Base-by-base conservation (phyloP, 1,140 invertebrate species). In the Agrilus planipennis region DNA sequence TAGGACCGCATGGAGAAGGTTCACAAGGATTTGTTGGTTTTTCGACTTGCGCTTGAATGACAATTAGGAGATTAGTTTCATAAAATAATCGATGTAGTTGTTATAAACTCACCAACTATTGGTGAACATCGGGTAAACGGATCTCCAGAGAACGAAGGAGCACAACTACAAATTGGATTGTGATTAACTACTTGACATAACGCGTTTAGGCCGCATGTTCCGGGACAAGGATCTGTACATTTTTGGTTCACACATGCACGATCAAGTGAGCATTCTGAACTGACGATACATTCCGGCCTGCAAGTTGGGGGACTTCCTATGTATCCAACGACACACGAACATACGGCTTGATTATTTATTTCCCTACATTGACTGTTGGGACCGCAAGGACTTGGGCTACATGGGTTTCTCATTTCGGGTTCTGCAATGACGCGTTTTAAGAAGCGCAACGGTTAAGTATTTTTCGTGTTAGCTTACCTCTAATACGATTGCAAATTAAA, bases 1-100 rank as follows among this genome's bases (percentile, higher is more conserved):
- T 80, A 23, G 73, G 65, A 35, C 79, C 79, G 53, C 79, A 83
- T 17, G 78, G 77, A 16, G 70, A 75, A 11, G 76, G 74, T 31
- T 63, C 58, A 50, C 76, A 79, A 16, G 77, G 71, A 54, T 71
- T 67, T 27, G 54, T 50, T 27, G 51, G 29, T 58, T 25, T 34
- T 52, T 42, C 42, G 57, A 44, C 40, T 50, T 56, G 50, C 58
- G 41, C n/a, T 57, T 27, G 27, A 34, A 27, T 9, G 23, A 12
- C 7, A 9, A 12, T 27, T 7, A 27, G 7, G 34, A 12, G n/a
- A 37, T 3, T 32, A 30, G 37, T 22, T 28, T 30, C n/a, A 7
- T n/a, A 41, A 48, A 47, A 21, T 35, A 15, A 4, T 11, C 16
- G 17, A 31, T 25, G 39, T 2, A 41, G 2, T 18, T 2, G 27